Percentiles rank a stretch among this genome's conserved stretches.
Evolutionary conservation across 2,888 invertebrate species (phyloP).

Genomic region (Tholera decimalis): DNA sequence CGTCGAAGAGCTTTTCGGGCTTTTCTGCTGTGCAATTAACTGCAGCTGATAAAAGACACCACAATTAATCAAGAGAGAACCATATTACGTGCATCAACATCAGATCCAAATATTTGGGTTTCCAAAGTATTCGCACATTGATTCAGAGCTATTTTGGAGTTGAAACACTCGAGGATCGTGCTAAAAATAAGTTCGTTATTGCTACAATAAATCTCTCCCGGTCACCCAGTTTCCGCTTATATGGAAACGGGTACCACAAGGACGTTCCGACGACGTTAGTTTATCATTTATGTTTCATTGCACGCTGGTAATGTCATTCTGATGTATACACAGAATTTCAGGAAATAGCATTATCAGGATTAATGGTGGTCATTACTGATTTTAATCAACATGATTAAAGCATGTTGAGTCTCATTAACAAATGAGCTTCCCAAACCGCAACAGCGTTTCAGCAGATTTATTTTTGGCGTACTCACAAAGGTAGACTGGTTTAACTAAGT

Average conservation of each 20-base stretch:
- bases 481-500: slow-evolving; percentile 56
- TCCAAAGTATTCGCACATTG: slow-evolving; percentile 60
- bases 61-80: slow-evolving; percentile 9
- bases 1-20: not conserved
- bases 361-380: slow-evolving; percentile 25
- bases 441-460: slow-evolving; percentile 41
- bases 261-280: slow-evolving; percentile 64
- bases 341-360: slow-evolving; percentile 14
- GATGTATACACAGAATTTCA: slow-evolving; percentile 7
- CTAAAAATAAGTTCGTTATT: slow-evolving; percentile 81
- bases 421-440: slow-evolving; percentile 41
- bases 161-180: slow-evolving; percentile 63
- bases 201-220: slow-evolving; percentile 78
- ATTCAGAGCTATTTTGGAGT: slow-evolving; percentile 71
- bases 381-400: slow-evolving; percentile 30
- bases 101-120: slow-evolving; percentile 65
- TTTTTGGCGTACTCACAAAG: slow-evolving; percentile 39
- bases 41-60: slow-evolving; percentile 21
- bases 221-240: slow-evolving; percentile 83
- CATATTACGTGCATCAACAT: slow-evolving; percentile 43
- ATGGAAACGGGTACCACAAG: slow-evolving; percentile 77
- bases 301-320: slow-evolving; percentile 18
- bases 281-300: slow-evolving; percentile 55
- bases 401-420: slow-evolving; percentile 41
- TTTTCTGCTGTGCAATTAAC: slow-evolving; percentile 14